Evolutionary conservation across 2,113 vertebrate genomes (phyloP), one percentile per base, ranked within the genome.

Genomic region (Polypterus senegalus): DNA sequence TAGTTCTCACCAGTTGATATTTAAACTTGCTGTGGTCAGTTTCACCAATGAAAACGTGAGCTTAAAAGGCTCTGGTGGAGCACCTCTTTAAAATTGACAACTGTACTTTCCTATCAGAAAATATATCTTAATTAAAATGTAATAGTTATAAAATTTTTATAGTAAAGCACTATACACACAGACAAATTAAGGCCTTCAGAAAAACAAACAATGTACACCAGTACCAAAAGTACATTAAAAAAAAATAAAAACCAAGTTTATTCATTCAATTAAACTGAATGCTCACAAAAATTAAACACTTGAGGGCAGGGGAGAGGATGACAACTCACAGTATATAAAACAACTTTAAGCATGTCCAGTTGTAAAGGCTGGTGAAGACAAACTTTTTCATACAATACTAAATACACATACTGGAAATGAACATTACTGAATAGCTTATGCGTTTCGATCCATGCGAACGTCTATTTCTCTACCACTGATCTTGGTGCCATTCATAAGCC

Each of bases 401-500:
- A 84, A 83, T 78, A 76, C 63, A 76, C 79, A 87, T 86, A 86
- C 87, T 83, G 79, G 81, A 85, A 86, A 79, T 79, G 80, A 81
- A 81, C 69, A 76, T 70, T 72, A 74, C 79, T 74, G 81, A 83
- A 72, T 47, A 73, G 43, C 52, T 72, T 88, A 98, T 46, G 91
- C 93, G 63, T 93, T 95, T 63, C 92, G 92, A 79, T 98, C 96
- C 69, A 97, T 82, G 70, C 94, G 95, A 64, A 99, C 95, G 59
- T 99, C 96, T 62, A 99, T 95, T 84, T 98, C 95, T 78, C 96
- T 81, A 69, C 95, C 95, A 64, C 89, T 99, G 81, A 99, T 97
- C 84, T 97, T 97, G 68, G 94, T 94, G 79, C 93, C 94, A 27
- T 98, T 98, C 95, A 99, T 98, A 86, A 96, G 81, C 70, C 91